Evolutionary conservation across 2,888 invertebrate species (phyloP).

Genomic region (Idaea biselata): DNA sequence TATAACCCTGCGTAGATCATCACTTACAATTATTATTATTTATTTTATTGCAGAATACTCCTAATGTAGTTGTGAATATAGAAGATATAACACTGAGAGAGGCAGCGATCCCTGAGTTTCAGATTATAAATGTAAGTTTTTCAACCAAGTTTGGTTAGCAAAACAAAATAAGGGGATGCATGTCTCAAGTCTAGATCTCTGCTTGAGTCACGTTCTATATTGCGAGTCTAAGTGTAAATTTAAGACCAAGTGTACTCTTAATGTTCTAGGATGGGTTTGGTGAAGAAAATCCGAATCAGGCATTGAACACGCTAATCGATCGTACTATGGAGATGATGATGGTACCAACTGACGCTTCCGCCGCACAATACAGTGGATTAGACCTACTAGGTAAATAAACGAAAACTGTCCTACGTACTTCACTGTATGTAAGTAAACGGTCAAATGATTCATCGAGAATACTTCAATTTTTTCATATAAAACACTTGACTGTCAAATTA

Average conservation of each 20-base stretch:
- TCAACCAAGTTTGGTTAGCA: too few relatives aligned
- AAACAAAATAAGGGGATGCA: too few relatives aligned
- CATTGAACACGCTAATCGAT: constrained; percentile 43
- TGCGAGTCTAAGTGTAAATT: too few relatives aligned
- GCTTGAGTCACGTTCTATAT: too few relatives aligned
- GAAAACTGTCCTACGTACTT: too few relatives aligned
- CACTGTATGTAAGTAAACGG: too few relatives aligned
- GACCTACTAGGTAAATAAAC: constrained; percentile 23
- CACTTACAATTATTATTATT: constrained; percentile 3
- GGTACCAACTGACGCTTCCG: constrained; percentile 34
- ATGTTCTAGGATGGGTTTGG: constrained; percentile 62
- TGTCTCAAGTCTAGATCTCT: too few relatives aligned
- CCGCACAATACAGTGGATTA: constrained; percentile 42
- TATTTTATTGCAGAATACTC: constrained; percentile 50
- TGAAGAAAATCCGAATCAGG: constrained; percentile 56
- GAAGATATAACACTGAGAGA: constrained; percentile 67
- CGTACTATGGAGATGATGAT: constrained; percentile 62
- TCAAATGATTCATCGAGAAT: too few relatives aligned
- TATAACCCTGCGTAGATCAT: neutral
- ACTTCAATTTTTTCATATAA: too few relatives aligned
- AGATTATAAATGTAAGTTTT: constrained; percentile 56
- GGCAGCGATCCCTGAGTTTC: constrained; percentile 47
- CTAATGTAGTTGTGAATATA: constrained; percentile 56
- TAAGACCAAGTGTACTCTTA: too few relatives aligned
- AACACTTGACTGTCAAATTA: too few relatives aligned